phyloP scores from a whole-genome alignment of 2,888 invertebrate genomes.

The Saturnia pavonia region DNA sequence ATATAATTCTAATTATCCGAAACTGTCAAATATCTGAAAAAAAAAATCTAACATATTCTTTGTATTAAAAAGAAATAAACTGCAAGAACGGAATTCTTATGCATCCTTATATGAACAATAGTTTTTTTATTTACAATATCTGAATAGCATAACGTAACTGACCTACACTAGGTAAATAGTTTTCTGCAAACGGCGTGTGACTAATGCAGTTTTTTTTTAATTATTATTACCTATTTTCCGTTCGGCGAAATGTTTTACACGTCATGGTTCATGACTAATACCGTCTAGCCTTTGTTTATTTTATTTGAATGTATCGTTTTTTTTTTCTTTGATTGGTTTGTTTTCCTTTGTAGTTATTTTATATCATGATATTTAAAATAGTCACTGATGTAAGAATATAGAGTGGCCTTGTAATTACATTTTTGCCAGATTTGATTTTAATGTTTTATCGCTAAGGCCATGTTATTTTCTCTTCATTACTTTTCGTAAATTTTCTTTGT shows the following conservation, averaged over 20 bases:
- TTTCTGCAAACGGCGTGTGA: conserved; percentile 26
- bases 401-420: too few species aligned
- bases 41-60: too few species aligned
- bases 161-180: conserved; percentile 40
- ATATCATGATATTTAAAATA: too few species aligned
- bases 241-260: conserved; percentile 35
- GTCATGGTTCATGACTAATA: conserved; percentile 38
- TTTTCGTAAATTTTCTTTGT: too few species aligned
- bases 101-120: neutral
- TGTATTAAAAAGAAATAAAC: too few species aligned
- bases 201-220: conserved; percentile 34
- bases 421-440: too few species aligned
- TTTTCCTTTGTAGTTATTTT: neutral
- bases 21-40: too few species aligned
- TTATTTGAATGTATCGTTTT: conserved; percentile 17
- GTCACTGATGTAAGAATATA: too few species aligned
- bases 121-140: neutral
- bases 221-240: conserved; percentile 31
- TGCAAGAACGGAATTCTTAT: neutral
- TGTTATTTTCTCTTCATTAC: too few species aligned
- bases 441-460: too few species aligned
- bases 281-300: conserved; percentile 32
- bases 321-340: neutral
- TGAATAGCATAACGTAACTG: conserved; percentile 31
- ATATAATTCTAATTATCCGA: too few species aligned